phyloP scores from a whole-genome alignment of 2,797 vertebrate genomes.

The Macroramphosus scolopax region DNA sequence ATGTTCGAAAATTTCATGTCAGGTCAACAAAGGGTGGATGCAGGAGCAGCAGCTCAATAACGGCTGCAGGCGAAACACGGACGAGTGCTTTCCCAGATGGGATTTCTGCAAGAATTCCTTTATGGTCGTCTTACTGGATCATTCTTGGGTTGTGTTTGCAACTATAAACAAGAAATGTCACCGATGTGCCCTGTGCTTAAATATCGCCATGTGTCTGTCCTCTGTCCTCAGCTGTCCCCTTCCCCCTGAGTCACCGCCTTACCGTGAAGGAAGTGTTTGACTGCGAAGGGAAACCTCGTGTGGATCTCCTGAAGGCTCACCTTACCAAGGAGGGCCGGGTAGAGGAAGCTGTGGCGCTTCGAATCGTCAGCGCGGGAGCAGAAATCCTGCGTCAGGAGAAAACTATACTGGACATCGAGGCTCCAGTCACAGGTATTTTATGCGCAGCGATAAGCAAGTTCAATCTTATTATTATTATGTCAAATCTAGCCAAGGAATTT shows the following conservation, averaged over 20 bases:
- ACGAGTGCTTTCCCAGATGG: too few relatives aligned
- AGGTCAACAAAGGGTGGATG: constrained; percentile 18
- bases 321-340: constrained; percentile 84
- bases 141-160: too few relatives aligned
- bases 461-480: too few relatives aligned
- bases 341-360: constrained; percentile 80
- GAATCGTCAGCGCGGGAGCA: constrained; percentile 79
- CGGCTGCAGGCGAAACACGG: constrained; percentile 29
- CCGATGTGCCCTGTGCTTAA: too few relatives aligned
- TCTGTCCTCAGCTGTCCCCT: constrained; percentile 79
- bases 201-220: too few relatives aligned
- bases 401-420: constrained; percentile 84
- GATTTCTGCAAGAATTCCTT: constrained; percentile 39
- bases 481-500: too few relatives aligned
- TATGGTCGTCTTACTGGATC: too few relatives aligned
- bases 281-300: constrained; percentile 80
- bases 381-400: constrained; percentile 82
- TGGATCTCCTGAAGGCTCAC: constrained; percentile 83
- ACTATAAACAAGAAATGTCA: too few relatives aligned
- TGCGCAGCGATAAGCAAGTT: too few relatives aligned
- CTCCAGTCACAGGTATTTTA: constrained; percentile 82
- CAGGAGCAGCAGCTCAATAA: constrained; percentile 20
- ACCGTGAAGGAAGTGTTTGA: constrained; percentile 86
- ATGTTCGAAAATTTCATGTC: constrained; percentile 20
- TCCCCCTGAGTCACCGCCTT: constrained; percentile 83